phyloP scores from a whole-genome alignment of 2,888 invertebrate species.

The Tetropium fuscum region DNA sequence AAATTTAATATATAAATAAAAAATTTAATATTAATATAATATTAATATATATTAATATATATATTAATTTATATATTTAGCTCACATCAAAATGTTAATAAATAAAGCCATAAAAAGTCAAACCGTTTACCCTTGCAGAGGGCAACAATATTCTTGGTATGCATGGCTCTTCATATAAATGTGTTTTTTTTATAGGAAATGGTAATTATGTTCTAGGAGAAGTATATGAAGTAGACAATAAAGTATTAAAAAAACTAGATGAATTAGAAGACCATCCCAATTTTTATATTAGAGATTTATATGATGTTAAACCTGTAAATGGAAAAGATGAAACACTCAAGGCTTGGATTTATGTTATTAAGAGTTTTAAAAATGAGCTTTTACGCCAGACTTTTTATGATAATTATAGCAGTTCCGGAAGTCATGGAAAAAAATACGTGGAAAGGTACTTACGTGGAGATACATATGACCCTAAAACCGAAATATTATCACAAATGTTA shows the following conservation, averaged over 20 bases:
- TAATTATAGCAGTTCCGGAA: constrained; percentile 74
- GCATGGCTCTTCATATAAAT: too few species aligned
- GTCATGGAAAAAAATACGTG: constrained; percentile 77
- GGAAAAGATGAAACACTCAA: constrained; percentile 63
- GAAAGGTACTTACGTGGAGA: constrained; percentile 78
- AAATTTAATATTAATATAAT: too few species aligned
- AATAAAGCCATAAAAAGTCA: too few species aligned
- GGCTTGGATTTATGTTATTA: constrained; percentile 85
- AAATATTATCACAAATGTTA: constrained; percentile 61
- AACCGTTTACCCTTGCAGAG: too few species aligned
- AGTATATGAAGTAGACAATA: constrained; percentile 84
- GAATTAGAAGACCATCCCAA: constrained; percentile 86
- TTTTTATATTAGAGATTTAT: constrained; percentile 79
- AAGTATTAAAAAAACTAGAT: constrained; percentile 81
- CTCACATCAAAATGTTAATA: too few species aligned
- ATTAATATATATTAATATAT: too few species aligned
- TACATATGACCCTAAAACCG: constrained; percentile 66
- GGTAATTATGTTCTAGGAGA: constrained; percentile 79
- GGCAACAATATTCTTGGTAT: too few species aligned
- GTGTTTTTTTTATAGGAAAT: constrained; percentile 59
- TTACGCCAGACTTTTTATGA: constrained; percentile 71
- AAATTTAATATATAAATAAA: too few species aligned
- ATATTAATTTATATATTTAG: too few species aligned
- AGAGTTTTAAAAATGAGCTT: constrained; percentile 74
- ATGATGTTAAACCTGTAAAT: constrained; percentile 66